Evolutionary conservation across 2,797 vertebrate genomes (phyloP), one percentile per base, ranked within the genome.

Genomic region (Scomberomorus guttatus): DNA sequence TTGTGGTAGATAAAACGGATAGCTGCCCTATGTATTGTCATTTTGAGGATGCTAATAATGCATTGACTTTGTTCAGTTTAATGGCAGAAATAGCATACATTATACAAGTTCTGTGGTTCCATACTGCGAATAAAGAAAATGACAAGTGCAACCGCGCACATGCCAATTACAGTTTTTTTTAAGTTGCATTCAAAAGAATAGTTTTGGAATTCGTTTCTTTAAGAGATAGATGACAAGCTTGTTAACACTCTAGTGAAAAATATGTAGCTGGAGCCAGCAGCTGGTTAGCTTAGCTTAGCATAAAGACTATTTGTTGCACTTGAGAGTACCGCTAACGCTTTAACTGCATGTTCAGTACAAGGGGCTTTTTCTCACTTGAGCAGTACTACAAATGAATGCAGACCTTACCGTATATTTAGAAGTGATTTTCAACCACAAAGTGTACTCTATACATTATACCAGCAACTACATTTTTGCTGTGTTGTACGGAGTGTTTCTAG

Each of bases 401-500:
- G n/a, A 51, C n/a, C 50, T 52, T 67, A 3, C 51, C 20, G 46
- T 34, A 34, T 44, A 62, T 66, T 75, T 59, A 48, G 20, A 25
- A 48, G 29, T 24, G 8, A 37, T 39, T 37, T 39, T 7, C 17
- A 64, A 39, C 20, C 56, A 69, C 51, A 71, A 61, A 61, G n/a
- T 65, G 6, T 17, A 67, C 46, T 15, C 17, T 50, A 6, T 60
- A 32, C 29, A 32, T 5, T 32, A 68, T 13, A 61, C n/a, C 32
- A 32, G n/a, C 44, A 42, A 17, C 29, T 52, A 44, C 20, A 32
- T 59, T 59, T 60, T 65, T 54, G 24, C 61, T 52, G 14, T 70
- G 24, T 42, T 80, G 5, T 69, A 42, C 44, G 50, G 6, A 20
- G 27, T 72, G 68, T 77, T 88, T 56, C 46, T 54, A 20, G 12